Base-by-base conservation (phyloP, 1,140 invertebrate genomes). In the Drosophila tsacasi region DNA sequence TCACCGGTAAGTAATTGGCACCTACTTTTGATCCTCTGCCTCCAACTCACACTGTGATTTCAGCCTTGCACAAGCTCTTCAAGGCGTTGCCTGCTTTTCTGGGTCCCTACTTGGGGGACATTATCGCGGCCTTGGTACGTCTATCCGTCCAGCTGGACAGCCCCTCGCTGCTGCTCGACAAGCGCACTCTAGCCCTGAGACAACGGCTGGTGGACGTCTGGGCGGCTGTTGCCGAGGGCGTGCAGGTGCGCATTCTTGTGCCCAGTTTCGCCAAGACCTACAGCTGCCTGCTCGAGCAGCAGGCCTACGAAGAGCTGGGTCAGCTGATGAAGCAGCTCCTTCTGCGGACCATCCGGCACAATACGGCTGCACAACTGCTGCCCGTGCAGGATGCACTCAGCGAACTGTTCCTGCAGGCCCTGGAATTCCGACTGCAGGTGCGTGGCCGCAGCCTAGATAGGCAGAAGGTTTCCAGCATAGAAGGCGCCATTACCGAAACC, bases 61-160 rank as follows among this genome's bases (percentile, higher is more conserved):
- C 40, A 92, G 91, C 96, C 1, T 91, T 98, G 21, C 95, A 96
- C 61, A 97, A 97, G 92, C 95, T 98, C 25, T 94, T 98, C 2
- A 96, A 97, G 79, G 96, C 95, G 23, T 84, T 98, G 25, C 95
- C 96, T 0, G 93, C 96, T 5, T 98, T 98, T 83, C 92, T 98
- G 25, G 97, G 97, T 76, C 96, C 97, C 1, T 98, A 98, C 93
- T 92, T 98, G 35, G 94, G 96, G 64, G 96, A 96, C 73, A 94
- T 98, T 32, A 85, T 98, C 2, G 94, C 93, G 5, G 95, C 96
- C 67, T 91, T 97, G 30, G 52, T 77, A 2, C 67, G 85, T 25
- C 63, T 87, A n/a, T 57, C 79, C 0, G 82, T 74, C 19, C 91
- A 92, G 39, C 61, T 89, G 55, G 69, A 90, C 13, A 55, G 39